phyloP scores from a whole-genome alignment of 2,888 invertebrate species.

The Halictus quadricinctus region DNA sequence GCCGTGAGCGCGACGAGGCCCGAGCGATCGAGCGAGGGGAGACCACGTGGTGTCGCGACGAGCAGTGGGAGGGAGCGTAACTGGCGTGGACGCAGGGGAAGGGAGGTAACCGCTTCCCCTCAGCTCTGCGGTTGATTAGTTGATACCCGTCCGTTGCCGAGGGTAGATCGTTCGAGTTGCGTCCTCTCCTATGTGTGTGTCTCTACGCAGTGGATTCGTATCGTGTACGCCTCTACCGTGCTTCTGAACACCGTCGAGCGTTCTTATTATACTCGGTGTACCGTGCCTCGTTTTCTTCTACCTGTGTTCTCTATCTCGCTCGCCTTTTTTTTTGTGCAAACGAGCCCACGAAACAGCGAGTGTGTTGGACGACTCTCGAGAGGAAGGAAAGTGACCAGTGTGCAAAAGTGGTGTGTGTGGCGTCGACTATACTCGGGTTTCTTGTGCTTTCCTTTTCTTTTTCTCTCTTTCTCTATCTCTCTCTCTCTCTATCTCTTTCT shows the following conservation, averaged over 20 bases:
- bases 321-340: constrained; percentile 23
- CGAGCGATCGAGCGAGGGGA: constrained; percentile 76
- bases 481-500: background rate
- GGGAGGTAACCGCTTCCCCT: constrained; percentile 73
- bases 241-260: background rate
- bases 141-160: constrained; percentile 75
- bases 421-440: constrained; percentile 11
- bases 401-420: constrained; percentile 18
- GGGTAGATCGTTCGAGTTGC: constrained; percentile 54
- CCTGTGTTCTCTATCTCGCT: constrained; percentile 7
- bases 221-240: constrained; percentile 15
- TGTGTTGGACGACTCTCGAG: constrained; percentile 4
- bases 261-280: background rate
- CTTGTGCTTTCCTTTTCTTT: constrained; percentile 12
- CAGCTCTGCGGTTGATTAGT: constrained; percentile 66
- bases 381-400: constrained; percentile 46
- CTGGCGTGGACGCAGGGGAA: constrained; percentile 71
- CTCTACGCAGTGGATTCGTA: constrained; percentile 23
- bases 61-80: constrained; percentile 56
- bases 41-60: constrained; percentile 62
- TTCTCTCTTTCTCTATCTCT: background rate
- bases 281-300: constrained; percentile 15
- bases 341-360: constrained; percentile 28
- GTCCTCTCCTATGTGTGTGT: constrained; percentile 7
- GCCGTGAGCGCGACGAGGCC: constrained; percentile 36